Conservation (phyloP, 2,888 invertebrate species). For the Sclerodermus sp. region DNA sequence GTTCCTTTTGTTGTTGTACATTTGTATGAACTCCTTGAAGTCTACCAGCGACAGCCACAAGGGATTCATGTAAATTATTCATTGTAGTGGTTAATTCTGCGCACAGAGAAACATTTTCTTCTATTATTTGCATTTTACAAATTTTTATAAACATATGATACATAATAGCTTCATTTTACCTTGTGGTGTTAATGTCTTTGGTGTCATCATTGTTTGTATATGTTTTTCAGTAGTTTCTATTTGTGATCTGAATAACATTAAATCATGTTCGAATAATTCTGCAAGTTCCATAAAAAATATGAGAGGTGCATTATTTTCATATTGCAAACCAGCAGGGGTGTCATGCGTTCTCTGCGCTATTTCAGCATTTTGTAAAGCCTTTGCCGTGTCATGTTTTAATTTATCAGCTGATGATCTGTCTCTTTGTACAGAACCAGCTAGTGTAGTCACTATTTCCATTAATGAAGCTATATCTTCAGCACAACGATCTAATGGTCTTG, state of each 20-base stretch:
- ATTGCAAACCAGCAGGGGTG: conserved; percentile 74
- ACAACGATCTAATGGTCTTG: conserved; percentile 66
- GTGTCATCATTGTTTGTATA: conserved; percentile 68
- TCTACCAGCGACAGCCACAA: conserved; percentile 85
- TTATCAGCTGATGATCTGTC: conserved; percentile 66
- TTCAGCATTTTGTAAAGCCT: conserved; percentile 72
- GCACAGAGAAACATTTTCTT: no score
- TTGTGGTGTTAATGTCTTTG: conserved; percentile 69
- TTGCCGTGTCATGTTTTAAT: conserved; percentile 73
- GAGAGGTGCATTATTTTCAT: conserved; percentile 73
- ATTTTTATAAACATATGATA: no score
- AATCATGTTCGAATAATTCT: conserved; percentile 71
- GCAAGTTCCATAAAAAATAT: conserved; percentile 72
- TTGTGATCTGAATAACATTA: conserved; percentile 70
- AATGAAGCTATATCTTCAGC: conserved; percentile 66
- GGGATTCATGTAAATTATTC: conserved; percentile 80
- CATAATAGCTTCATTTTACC: no score
- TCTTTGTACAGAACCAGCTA: conserved; percentile 67
- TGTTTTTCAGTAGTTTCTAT: conserved; percentile 75
- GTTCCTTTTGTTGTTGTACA: conserved; percentile 82
- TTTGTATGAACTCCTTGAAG: conserved; percentile 78
- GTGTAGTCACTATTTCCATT: conserved; percentile 63
- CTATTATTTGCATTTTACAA: no score
- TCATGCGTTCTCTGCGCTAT: conserved; percentile 79
- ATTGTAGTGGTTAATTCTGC: conserved; percentile 78